Evolutionary conservation across 2,113 vertebrate genomes (phyloP).

Genomic region (Ophiodon elongatus): DNA sequence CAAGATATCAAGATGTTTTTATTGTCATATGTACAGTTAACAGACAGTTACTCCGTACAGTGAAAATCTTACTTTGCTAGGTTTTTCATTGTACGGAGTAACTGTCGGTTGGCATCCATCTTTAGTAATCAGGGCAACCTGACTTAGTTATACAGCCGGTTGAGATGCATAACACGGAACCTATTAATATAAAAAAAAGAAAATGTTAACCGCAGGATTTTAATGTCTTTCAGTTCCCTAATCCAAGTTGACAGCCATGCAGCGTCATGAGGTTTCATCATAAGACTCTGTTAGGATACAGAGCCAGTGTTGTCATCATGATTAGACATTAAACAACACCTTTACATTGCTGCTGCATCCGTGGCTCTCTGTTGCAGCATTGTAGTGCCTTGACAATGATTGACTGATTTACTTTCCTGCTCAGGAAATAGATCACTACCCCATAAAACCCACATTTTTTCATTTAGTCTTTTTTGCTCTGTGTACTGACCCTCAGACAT

Average conservation of each 20-base stretch:
- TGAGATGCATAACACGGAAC: not conserved
- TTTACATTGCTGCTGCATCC: not conserved
- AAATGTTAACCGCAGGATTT: not conserved
- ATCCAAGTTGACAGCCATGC: constrained; percentile 2
- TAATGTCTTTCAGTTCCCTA: not conserved
- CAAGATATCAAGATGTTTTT: too few relatives aligned
- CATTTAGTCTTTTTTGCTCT: not conserved
- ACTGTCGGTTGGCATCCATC: too few relatives aligned
- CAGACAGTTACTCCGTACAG: too few relatives aligned
- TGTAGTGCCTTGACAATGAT: not conserved
- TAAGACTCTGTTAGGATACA: constrained; percentile 23
- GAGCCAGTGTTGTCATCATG: constrained; percentile 23
- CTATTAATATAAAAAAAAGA: constrained; percentile 2
- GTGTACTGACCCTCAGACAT: too few relatives aligned
- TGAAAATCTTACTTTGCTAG: too few relatives aligned
- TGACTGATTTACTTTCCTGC: not conserved
- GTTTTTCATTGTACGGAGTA: too few relatives aligned
- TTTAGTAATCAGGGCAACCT: not conserved
- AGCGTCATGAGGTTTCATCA: constrained; percentile 36
- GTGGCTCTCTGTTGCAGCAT: not conserved
- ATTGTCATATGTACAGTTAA: too few relatives aligned
- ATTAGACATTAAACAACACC: constrained; percentile 8
- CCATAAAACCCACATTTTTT: not conserved
- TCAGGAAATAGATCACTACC: too few relatives aligned
- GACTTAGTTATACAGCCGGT: not conserved